A percentile compares a stretch with the other conserved stretches of the same genome.
phyloP scores from a whole-genome alignment of 2,113 vertebrate species.

The Pitta sordida region DNA sequence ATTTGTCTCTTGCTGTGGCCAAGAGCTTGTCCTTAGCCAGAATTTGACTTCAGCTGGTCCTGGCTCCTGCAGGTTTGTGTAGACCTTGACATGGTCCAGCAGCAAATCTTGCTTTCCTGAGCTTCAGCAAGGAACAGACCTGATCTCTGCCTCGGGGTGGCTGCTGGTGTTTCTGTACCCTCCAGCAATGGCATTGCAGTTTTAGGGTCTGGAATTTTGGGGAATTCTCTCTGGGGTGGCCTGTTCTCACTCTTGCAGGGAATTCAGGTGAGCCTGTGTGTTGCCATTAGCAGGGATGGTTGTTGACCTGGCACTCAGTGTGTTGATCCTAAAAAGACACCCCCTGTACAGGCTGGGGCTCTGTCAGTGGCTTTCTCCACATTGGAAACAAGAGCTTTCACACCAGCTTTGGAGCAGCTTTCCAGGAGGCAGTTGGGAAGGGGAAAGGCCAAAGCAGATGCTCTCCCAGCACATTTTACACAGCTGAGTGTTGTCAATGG shows the following conservation, averaged over 20 bases:
- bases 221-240: not conserved
- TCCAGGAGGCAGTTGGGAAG: not conserved
- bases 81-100: not conserved
- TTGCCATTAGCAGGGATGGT: fast-evolving
- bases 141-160: not conserved
- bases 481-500: not conserved
- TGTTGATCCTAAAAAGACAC: not conserved
- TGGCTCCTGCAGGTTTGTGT: not conserved
- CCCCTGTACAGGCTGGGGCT: not conserved
- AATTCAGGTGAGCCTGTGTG: not conserved
- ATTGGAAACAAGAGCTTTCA: not conserved
- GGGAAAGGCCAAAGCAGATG: not conserved
- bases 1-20: not conserved
- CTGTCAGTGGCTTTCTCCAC: not conserved
- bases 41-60: not conserved
- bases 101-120: not conserved
- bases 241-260: not conserved
- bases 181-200: not conserved
- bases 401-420: not conserved
- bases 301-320: not conserved
- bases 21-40: not conserved
- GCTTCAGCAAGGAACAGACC: not conserved
- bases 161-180: not conserved
- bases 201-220: not conserved
- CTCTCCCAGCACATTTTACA: not conserved